phyloP scores from a whole-genome alignment of 2,797 vertebrate genomes.

The Selene dorsalis region DNA sequence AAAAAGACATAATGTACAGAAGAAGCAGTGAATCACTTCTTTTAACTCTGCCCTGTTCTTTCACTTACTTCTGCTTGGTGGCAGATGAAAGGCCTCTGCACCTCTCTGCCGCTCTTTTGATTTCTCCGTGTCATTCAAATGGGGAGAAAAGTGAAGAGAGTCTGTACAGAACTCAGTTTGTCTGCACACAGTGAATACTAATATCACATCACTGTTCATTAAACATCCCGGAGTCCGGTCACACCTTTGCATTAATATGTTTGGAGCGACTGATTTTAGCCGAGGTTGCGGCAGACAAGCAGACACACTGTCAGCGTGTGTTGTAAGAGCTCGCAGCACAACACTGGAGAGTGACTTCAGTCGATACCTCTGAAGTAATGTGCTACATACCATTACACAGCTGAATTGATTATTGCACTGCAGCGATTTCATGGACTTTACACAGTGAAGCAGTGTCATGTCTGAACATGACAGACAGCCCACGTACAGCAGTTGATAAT shows the following conservation, averaged over 20 bases:
- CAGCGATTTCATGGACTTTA: conserved; percentile 26
- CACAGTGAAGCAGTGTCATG: conserved; percentile 34
- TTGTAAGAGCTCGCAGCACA: background rate
- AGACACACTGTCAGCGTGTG: background rate
- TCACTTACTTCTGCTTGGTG: conserved; percentile 59
- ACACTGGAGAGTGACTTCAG: conserved; percentile 13
- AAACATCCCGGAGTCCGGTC: conserved; percentile 42
- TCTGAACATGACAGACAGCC: conserved; percentile 51
- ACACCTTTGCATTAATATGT: conserved; percentile 18
- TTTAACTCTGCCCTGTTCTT: conserved; percentile 57
- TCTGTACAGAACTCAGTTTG: conserved; percentile 52
- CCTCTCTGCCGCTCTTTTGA: conserved; percentile 64
- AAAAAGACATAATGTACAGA: conserved; percentile 53
- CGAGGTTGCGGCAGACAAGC: background rate
- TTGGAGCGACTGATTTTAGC: conserved; percentile 25
- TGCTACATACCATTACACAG: conserved; percentile 25
- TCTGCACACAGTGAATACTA: conserved; percentile 68
- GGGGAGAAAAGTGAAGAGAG: conserved; percentile 40
- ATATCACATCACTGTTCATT: conserved; percentile 62
- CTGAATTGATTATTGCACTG: conserved; percentile 48
- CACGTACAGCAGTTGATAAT: conserved; percentile 32
- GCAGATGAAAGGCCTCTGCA: conserved; percentile 70
- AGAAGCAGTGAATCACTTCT: conserved; percentile 33
- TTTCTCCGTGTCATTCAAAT: conserved; percentile 69
- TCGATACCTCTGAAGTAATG: conserved; percentile 18